Evolutionary conservation across 2,797 vertebrate genomes (phyloP), one percentile per base, ranked within the genome.

Genomic region (Urophycis tenuis): DNA sequence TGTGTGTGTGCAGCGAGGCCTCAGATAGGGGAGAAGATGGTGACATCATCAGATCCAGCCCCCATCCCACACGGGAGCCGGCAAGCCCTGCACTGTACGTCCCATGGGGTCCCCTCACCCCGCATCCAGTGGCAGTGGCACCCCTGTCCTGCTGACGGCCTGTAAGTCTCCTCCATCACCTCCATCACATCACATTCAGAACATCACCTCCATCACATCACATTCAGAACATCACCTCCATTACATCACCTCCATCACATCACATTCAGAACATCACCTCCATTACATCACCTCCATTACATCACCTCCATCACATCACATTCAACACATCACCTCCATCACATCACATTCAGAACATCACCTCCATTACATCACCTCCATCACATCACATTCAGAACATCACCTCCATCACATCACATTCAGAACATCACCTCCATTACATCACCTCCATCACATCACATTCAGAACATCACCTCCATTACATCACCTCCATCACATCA

Each of bases 21-120:
- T 5, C 93, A 96, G 87, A 98, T 99, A 87, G 97, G 94, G 0
- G 97, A 99, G 92, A 98, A 97, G 82, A 93, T 93, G 0, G 93
- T 97, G 80, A 94, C 95, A 1, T 89, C 92, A 79, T 93, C 90
- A 72, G 94, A 96, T 80, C 93, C 94, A 0, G 92, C 89, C 73
- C 92, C 95, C 0, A 92, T 95, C 73, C 92, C 88, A 0, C 78
- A 92, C 78, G 94, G 93, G 74, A 97, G 94, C 93, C 93, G 92
- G 84, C 95, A 95, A 86, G 87, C 89, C 19, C 85, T 98, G 39
- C 96, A 93, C 25, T 99, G 97, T 85, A 98, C 96, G 0, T 92
- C 95, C 71, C 93, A 95, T 3, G 96, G 95, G 9, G 87, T 96
- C 76, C 97, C 97, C 64, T 90, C 91, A 22, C 97, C 97, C 71